These are phyloP conservation scores for Sebastes taczanowskii DNA, from an alignment of 2,797 vertebrate species.

Conservation along the genomic window DNA sequence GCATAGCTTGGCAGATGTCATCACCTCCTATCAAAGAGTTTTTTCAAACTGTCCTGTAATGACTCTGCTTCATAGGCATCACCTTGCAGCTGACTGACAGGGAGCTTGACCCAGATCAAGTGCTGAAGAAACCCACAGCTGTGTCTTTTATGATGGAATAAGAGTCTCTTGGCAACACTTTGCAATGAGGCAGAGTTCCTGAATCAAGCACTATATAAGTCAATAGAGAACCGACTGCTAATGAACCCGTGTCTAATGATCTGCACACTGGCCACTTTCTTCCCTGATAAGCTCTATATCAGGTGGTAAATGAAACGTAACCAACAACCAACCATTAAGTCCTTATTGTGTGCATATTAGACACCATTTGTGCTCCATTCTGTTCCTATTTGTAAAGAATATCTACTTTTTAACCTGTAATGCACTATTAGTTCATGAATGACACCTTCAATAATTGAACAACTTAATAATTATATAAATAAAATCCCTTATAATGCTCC, in stretches of 20 bases:
- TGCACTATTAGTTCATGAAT: neutral
- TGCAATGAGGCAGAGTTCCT: neutral
- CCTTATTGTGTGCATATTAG: neutral
- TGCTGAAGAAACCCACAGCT: slow-evolving; percentile 39
- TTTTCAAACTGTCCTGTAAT: slow-evolving; percentile 65
- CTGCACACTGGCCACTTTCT: neutral
- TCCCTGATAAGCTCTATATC: neutral
- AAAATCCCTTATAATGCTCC: neutral
- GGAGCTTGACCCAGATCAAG: slow-evolving; percentile 45
- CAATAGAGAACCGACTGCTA: neutral
- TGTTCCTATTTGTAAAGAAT: neutral
- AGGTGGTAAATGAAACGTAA: neutral
- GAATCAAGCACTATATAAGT: neutral
- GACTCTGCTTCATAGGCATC: slow-evolving; percentile 31
- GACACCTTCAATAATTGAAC: neutral
- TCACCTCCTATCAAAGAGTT: slow-evolving; percentile 74
- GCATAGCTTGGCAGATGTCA: slow-evolving; percentile 80
- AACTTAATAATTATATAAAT: neutral
- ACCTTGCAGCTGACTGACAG: slow-evolving; percentile 52
- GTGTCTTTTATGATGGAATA: slow-evolving; percentile 12
- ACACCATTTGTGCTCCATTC: neutral
- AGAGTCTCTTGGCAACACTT: neutral
- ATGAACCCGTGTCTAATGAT: neutral
- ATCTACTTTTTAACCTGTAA: neutral
- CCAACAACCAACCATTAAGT: neutral